phyloP scores from a whole-genome alignment of 1,140 invertebrate genomes.

The Mactra quadrangularis region DNA sequence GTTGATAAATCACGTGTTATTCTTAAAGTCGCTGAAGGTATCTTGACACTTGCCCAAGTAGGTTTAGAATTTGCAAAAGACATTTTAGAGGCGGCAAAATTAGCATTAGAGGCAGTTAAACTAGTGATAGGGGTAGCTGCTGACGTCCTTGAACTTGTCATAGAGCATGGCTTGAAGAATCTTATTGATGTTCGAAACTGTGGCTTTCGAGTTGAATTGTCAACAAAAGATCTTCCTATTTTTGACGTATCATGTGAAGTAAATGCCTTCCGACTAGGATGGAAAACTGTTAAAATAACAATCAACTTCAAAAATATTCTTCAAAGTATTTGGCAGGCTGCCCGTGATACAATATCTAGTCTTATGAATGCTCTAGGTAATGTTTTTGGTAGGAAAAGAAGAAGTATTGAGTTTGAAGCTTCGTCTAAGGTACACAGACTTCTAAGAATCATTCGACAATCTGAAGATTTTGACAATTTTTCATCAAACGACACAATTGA shows the following conservation, averaged over 20 bases:
- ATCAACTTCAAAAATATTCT: constrained; percentile 48
- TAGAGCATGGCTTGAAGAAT: constrained; percentile 44
- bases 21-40: constrained; percentile 59
- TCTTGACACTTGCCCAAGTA: constrained; percentile 47
- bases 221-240: constrained; percentile 39
- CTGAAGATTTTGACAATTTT: constrained; percentile 5
- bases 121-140: constrained; percentile 22
- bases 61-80: constrained; percentile 56
- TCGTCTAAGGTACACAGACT: neutral
- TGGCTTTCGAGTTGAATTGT: constrained; percentile 56
- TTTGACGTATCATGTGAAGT: constrained; percentile 65
- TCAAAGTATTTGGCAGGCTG: constrained; percentile 49
- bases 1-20: constrained; percentile 64
- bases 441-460: neutral
- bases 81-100: constrained; percentile 23
- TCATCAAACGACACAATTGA: constrained; percentile 37
- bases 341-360: constrained; percentile 12
- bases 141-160: constrained; percentile 46
- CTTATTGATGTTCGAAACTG: constrained; percentile 59
- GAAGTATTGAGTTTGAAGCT: neutral
- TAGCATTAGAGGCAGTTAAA: constrained; percentile 56
- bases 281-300: constrained; percentile 25
- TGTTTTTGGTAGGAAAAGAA: constrained; percentile 10
- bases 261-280: constrained; percentile 54
- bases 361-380: neutral